These are phyloP conservation scores for Elysia crispata DNA, from an alignment of 2,888 invertebrate genomes.

Conservation along the genomic window DNA sequence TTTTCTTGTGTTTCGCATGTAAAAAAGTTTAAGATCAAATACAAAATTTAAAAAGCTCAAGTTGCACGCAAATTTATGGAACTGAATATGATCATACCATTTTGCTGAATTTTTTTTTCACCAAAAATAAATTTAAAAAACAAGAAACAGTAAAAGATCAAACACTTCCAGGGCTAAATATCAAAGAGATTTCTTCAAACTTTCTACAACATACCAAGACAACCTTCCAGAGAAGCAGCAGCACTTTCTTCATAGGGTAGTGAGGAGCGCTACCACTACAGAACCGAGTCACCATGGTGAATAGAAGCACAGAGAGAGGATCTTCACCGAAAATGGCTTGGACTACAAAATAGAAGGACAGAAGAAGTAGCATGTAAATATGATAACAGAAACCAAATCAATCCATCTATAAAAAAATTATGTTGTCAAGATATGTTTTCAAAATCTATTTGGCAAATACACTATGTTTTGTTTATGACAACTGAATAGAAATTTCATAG, in stretches of 20 bases:
- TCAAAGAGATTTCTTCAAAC: background rate
- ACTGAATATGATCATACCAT: no score
- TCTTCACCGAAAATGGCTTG: constrained; percentile 82
- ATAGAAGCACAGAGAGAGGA: constrained; percentile 89
- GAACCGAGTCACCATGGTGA: constrained; percentile 97
- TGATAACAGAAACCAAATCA: background rate
- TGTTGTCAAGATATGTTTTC: no score
- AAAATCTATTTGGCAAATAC: no score
- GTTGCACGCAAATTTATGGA: no score
- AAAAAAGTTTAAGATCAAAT: background rate
- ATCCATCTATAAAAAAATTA: background rate
- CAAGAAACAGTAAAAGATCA: no score
- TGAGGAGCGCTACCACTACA: constrained; percentile 97
- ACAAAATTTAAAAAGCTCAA: background rate
- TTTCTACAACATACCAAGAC: constrained; percentile 83
- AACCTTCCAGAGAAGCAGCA: constrained; percentile 96
- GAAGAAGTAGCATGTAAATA: background rate
- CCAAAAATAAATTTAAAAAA: no score
- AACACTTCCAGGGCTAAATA: no score
- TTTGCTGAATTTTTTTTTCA: no score
- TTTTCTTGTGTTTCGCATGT: background rate
- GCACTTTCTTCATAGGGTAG: constrained; percentile 98
- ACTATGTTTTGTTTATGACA: no score
- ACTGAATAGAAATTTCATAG: no score
- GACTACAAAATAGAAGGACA: constrained; percentile 50